A percentile compares a stretch with the other conserved stretches of the same genome.
phyloP scores from a whole-genome alignment of 2,113 vertebrate species.

The Cygnus buccinator region DNA sequence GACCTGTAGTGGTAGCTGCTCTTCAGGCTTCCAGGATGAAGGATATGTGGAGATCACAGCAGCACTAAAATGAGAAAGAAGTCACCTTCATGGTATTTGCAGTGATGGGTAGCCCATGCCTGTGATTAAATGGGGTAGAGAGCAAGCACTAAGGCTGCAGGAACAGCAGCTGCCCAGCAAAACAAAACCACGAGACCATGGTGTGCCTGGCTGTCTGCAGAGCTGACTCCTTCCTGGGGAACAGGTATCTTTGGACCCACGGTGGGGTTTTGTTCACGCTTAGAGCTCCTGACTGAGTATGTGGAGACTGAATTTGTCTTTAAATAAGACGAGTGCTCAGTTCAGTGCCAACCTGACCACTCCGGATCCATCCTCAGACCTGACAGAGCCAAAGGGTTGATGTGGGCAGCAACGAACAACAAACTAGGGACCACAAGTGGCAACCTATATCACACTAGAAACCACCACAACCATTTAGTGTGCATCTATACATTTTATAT shows the following conservation, averaged over 20 bases:
- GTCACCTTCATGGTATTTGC: neutral
- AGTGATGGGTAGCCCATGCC: neutral
- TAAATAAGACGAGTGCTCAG: neutral
- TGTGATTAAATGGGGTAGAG: neutral
- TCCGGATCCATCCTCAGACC: neutral
- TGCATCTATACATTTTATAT: neutral
- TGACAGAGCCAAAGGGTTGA: too few relatives aligned
- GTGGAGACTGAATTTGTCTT: neutral
- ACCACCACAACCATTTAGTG: accelerated
- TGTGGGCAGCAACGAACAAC: neutral
- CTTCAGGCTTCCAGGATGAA: neutral
- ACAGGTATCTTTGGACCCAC: neutral
- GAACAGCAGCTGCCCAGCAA: neutral
- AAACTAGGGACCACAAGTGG: neutral
- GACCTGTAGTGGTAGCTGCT: accelerated
- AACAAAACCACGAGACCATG: neutral
- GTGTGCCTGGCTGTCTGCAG: neutral
- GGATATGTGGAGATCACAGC: neutral
- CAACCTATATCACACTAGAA: neutral
- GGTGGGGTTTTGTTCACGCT: neutral
- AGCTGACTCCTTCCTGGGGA: neutral
- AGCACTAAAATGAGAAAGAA: neutral
- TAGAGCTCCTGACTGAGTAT: neutral
- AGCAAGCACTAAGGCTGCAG: neutral
- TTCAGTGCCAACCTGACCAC: neutral